Percentiles rank a stretch among this genome's conserved stretches.
These are phyloP conservation scores for Hymenochirus boettgeri DNA, from an alignment of 2,113 vertebrate genomes.

Conservation along the genomic window DNA sequence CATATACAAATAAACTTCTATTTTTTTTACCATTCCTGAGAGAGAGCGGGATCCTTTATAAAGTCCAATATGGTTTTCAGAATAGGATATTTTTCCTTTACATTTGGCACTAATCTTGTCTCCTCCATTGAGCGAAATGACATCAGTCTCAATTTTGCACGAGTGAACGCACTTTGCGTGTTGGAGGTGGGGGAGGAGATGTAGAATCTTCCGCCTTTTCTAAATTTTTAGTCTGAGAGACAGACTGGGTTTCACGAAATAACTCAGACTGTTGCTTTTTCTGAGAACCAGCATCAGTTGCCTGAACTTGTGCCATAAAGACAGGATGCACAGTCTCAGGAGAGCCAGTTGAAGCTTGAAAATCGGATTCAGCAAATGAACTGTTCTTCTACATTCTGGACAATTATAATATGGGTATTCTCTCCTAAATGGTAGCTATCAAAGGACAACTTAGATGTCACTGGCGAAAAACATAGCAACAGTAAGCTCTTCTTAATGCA, in stretches of 20 bases:
- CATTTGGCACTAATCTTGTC: slow-evolving; percentile 63
- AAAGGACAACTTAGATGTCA: slow-evolving; percentile 47
- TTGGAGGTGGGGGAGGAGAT: slow-evolving; percentile 75
- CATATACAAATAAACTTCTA: not conserved
- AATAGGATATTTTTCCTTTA: slow-evolving; percentile 83
- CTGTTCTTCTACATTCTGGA: slow-evolving; percentile 48
- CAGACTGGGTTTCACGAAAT: slow-evolving; percentile 34
- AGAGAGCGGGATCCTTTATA: slow-evolving; percentile 83
- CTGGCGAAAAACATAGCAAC: slow-evolving; percentile 75
- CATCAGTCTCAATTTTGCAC: slow-evolving; percentile 85
- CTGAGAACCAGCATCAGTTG: slow-evolving; percentile 26
- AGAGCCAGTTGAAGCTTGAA: slow-evolving; percentile 60
- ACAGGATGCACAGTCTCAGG: slow-evolving; percentile 29
- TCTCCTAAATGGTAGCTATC: slow-evolving; percentile 42
- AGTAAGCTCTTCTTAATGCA: slow-evolving; percentile 89
- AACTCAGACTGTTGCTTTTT: slow-evolving; percentile 14
- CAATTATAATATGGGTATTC: slow-evolving; percentile 41
- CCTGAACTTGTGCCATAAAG: slow-evolving; percentile 21
- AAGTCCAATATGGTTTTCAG: slow-evolving; percentile 84
- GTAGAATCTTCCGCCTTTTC: slow-evolving; percentile 58
- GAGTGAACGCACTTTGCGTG: slow-evolving; percentile 72
- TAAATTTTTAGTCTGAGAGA: slow-evolving; percentile 21
- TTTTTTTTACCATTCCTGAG: slow-evolving; percentile 72
- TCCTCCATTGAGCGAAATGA: slow-evolving; percentile 90
- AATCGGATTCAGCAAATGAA: slow-evolving; percentile 68